Evolutionary conservation across 1,140 invertebrate genomes (phyloP), one percentile per base, ranked within the genome.

Genomic region (Aradophagus sp.): DNA sequence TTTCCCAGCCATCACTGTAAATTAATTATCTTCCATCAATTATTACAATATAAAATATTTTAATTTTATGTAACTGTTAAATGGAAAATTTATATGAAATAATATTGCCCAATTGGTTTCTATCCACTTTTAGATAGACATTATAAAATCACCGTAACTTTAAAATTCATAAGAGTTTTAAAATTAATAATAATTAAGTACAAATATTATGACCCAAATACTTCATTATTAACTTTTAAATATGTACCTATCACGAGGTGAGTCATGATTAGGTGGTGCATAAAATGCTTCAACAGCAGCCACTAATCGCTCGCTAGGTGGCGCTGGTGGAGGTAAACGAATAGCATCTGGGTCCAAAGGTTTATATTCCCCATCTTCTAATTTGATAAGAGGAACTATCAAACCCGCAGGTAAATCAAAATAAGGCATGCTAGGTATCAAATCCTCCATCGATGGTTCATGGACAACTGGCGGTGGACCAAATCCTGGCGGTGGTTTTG

Each of bases 231-330:
- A n/a, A n/a, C n/a, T n/a, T n/a, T n/a, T n/a, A n/a, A n/a, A n/a
- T n/a, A n/a, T n/a, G 87, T 86, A 97, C 95, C 93, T 95, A 84
- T 99, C 97, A 77, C 96, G 87, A 0, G 97, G 96, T 56, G 95
- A 89, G 73, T 98, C 96, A 80, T 98, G 96, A 63, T 93, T 93
- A 7, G 97, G 96, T 19, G 93, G 90, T 6, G 93, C 91, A 82
- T 98, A 99, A 86, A 99, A 99, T 1, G 95, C 94, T 81, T 98
- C 97, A 0, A 99, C 92, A 32, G 97, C 97, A 32, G 93, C 92
- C 13, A 98, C 84, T 14, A 99, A 86, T 41, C 96, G 87, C 39
- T 99, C 97, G 79, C 91, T 97, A 8, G 97, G 96, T 15, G 96
- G 95, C 62, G 94, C 93, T 8, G 97, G 96, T 12, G 96, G 93